phyloP scores from a whole-genome alignment of 1,140 invertebrate genomes.

The Orius insidiosus region DNA sequence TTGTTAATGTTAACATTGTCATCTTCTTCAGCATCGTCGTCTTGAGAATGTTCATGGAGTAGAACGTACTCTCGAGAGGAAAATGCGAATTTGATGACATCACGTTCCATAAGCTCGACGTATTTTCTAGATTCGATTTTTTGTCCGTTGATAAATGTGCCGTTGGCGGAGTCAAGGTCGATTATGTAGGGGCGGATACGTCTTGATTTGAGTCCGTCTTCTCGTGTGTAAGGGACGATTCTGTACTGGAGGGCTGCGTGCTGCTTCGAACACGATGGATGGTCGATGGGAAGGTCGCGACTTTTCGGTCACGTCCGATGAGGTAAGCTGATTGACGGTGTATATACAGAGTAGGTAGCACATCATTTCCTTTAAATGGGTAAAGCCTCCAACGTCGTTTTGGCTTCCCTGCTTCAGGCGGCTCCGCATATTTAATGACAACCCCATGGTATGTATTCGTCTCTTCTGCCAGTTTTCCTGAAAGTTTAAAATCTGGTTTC shows the following conservation, averaged over 20 bases:
- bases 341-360: constrained; percentile 77
- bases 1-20: no score
- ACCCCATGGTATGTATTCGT: constrained; percentile 87
- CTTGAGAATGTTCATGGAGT: constrained; percentile 76
- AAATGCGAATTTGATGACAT: constrained; percentile 96
- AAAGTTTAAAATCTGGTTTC: constrained; percentile 84
- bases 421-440: constrained; percentile 95
- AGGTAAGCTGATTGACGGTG: constrained; percentile 95
- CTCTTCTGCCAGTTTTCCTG: constrained; percentile 91
- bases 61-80: constrained; percentile 91
- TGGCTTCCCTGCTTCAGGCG: constrained; percentile 86
- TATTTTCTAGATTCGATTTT: constrained; percentile 82
- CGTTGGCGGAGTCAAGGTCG: constrained; percentile 93
- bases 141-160: constrained; percentile 91
- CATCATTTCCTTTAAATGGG: constrained; percentile 90
- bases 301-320: constrained; percentile 77
- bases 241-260: constrained; percentile 94
- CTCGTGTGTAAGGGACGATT: constrained; percentile 58
- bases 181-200: constrained; percentile 85
- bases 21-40: constrained; percentile 36
- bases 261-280: constrained; percentile 97
- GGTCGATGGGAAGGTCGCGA: constrained; percentile 94
- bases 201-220: constrained; percentile 46
- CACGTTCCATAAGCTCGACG: constrained; percentile 82
- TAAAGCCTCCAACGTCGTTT: constrained; percentile 89